Conservation (phyloP, 2,888 invertebrate genomes). For the Camptogramma bilineatum region DNA sequence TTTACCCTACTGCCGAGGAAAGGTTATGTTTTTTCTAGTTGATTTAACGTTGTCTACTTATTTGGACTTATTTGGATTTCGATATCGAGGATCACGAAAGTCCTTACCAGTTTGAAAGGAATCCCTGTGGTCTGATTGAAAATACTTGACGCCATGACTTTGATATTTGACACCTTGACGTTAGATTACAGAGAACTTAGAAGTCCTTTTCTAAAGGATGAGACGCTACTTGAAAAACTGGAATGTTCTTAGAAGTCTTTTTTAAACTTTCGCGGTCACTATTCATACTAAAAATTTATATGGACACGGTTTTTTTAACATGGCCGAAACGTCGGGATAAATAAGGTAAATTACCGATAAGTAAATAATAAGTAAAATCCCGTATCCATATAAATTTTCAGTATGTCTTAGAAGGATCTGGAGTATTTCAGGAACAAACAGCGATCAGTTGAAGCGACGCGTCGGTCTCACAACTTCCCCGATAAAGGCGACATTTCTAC, state of each 20-base stretch:
- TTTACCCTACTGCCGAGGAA: too few relatives aligned
- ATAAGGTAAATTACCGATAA: too few relatives aligned
- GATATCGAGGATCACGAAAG: neutral
- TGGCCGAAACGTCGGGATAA: too few relatives aligned
- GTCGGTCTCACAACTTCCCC: neutral
- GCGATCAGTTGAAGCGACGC: neutral
- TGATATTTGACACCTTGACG: neutral
- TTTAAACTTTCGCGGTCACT: too few relatives aligned
- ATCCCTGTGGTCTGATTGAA: neutral
- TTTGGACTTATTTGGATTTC: neutral
- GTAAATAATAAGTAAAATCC: too few relatives aligned
- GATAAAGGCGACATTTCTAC: slow-evolving; percentile 13
- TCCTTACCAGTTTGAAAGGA: neutral
- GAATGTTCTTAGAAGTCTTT: neutral
- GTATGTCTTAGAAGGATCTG: too few relatives aligned
- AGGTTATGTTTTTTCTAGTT: too few relatives aligned
- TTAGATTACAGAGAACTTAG: neutral
- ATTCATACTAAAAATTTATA: too few relatives aligned
- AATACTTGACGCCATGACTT: neutral
- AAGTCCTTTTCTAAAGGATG: neutral
- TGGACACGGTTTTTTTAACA: too few relatives aligned
- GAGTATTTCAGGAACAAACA: too few relatives aligned
- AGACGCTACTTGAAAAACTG: neutral
- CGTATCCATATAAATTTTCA: too few relatives aligned
- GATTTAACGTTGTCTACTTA: too few relatives aligned